A percentile compares a stretch with the other conserved stretches of the same genome.
These are phyloP conservation scores for Junonia oenone DNA, from an alignment of 2,888 invertebrate genomes.

Conservation along the genomic window DNA sequence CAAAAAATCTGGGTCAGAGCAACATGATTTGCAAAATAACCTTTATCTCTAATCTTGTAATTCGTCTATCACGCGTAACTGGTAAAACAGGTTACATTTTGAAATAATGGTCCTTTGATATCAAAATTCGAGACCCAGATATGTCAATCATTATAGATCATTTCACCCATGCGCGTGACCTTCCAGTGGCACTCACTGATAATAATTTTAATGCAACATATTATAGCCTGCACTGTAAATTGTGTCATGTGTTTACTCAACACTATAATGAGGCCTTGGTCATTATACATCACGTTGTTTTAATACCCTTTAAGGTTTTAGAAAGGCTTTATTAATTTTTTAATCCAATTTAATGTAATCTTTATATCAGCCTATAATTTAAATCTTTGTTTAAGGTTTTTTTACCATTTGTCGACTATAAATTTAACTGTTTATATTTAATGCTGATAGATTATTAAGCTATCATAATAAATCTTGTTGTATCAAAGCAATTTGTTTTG, in stretches of 20 bases:
- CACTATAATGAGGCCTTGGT: background rate
- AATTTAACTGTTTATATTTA: no score
- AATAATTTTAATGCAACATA: conserved; percentile 15
- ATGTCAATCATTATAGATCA: conserved; percentile 42
- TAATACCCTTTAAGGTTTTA: background rate
- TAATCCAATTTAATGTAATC: background rate
- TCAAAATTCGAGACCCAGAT: conserved; percentile 45
- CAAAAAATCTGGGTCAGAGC: background rate
- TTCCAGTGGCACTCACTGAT: conserved; percentile 50
- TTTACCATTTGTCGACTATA: no score
- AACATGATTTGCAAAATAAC: background rate
- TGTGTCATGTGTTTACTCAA: background rate
- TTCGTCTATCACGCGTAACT: conserved; percentile 38
- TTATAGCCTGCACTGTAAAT: background rate
- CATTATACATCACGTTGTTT: background rate
- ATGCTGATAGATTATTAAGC: no score
- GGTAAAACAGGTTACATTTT: conserved; percentile 29
- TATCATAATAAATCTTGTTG: no score
- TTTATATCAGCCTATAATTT: no score
- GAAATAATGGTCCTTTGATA: conserved; percentile 43
- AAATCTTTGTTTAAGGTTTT: no score
- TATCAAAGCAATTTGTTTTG: no score
- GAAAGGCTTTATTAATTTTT: background rate
- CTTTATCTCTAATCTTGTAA: conserved; percentile 11
- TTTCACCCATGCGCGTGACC: conserved; percentile 35